Evolutionary conservation across 2,113 vertebrate genomes (phyloP), one percentile per base, ranked within the genome.

Genomic region (Aldabrachelys gigantea): DNA sequence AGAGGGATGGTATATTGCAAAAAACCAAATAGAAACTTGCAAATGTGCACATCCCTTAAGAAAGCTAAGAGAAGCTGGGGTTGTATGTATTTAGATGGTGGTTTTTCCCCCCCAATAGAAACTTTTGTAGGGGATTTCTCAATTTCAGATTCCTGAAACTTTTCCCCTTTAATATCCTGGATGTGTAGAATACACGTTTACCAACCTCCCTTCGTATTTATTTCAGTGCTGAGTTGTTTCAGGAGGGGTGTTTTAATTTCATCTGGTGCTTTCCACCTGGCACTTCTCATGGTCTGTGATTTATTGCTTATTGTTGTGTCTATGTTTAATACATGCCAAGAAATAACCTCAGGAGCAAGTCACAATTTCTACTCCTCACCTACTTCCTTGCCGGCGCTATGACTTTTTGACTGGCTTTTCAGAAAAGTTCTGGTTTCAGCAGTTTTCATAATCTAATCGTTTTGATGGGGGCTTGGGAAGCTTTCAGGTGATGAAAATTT

Each of bases 221-320:
- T 97, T 96, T 94, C 91, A 96, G 88, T 90, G 87, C 85, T 53
- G n/a, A 94, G 79, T 89, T 93, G 35, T 94, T 97, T 97, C 72
- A 25, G 91, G 91, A 96, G 95, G 93, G 93, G 95, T 97, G 92
- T 96, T 97, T 97, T 96, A 93, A 98, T 98, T 97, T 98, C 97
- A 95, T 94, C 62, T 78, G 41, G 86, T 92, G 95, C 80, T 69
- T 97, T 97, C 93, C 80, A 91, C 89, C 91, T 97, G 97, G 94
- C 94, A 94, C 90, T 95, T 97, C 92, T 96, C 92, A 88, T 95
- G 95, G 92, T n/a, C 92, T 90, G 88, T 97, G 96, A 97, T 97
- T 97, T 97, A 97, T 97, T 96, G 96, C 94, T 97, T 97, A 83
- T 94, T 97, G 93, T 96, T 94, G 88, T 95, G 95, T 82, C 89